A percentile compares a stretch with the other conserved stretches of the same genome.
phyloP scores from a whole-genome alignment of 1,140 invertebrate genomes.

The Drosophila rufa region DNA sequence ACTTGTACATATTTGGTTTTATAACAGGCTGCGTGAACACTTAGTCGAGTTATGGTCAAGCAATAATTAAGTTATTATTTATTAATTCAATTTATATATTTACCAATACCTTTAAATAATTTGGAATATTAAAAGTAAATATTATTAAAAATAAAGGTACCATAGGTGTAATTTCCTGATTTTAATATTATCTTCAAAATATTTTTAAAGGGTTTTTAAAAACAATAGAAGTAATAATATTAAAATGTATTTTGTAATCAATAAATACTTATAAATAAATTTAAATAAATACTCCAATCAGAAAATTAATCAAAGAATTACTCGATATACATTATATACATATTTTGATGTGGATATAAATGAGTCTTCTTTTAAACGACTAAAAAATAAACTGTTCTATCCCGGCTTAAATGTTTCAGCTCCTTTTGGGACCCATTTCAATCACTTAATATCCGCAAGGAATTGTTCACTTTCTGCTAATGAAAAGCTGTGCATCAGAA shows the following conservation, averaged over 20 bases:
- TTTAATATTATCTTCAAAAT: too few relatives aligned
- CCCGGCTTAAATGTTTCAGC: not conserved
- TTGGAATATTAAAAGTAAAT: not conserved
- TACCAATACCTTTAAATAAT: not conserved
- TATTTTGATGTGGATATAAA: too few relatives aligned
- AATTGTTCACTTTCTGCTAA: constrained; percentile 9
- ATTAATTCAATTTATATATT: too few relatives aligned
- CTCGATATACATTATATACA: not conserved
- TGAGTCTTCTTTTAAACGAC: not conserved
- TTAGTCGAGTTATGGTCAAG: not conserved
- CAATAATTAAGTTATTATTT: not conserved
- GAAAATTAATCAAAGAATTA: not conserved
- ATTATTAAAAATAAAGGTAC: too few relatives aligned
- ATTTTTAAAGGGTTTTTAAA: too few relatives aligned
- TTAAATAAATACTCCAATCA: too few relatives aligned
- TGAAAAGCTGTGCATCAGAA: constrained; percentile 5
- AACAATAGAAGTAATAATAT: too few relatives aligned
- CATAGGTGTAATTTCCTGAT: too few relatives aligned
- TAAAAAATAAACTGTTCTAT: not conserved
- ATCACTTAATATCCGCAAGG: constrained; percentile 10
- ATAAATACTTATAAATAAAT: too few relatives aligned
- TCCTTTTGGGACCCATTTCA: constrained; percentile 5
- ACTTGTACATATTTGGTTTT: constrained; percentile 3
- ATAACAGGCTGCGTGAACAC: not conserved
- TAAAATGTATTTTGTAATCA: too few relatives aligned